Evolutionary conservation across 2,797 vertebrate genomes (phyloP), one percentile per base, ranked within the genome.

Genomic region (Galago senegalensis): DNA sequence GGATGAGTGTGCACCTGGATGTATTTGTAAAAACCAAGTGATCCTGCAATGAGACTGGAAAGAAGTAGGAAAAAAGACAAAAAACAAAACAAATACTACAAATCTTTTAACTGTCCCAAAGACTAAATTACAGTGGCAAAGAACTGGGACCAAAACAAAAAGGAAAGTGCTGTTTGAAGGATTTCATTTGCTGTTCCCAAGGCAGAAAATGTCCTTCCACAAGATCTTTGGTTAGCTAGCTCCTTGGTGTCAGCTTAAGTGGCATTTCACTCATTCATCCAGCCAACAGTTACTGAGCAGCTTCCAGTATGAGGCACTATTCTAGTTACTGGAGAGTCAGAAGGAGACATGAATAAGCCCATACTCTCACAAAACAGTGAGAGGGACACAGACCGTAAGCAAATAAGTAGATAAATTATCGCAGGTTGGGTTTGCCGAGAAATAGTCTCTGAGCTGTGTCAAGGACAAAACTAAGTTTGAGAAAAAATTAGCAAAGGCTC

Each of bases 111-210:
- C 18, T 92, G 4, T 63, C 29, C 27, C 21, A 29, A 93, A 92
- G 67, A 76, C n/a, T 87, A 92, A 70, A 80, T 92, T 96, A 92
- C 2, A 61, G 7, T 76, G 81, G 13, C 61, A 84, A 95, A 87
- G 60, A 96, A 63, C 49, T 81, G 67, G 82, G 37, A 77, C 13
- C 9, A 60, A 65, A 93, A 43, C 25, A 60, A 23, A 65, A 96
- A 93, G 58, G 23, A 61, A 96, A 83, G 73, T 73, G 21, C n/a
- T 56, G 60, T 69, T 85, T 95, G 29, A 10, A 16, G 58, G 90
- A 73, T 81, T 93, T 86, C 72, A 60, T 76, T 93, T 95, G 40
- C 49, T 92, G 5, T 76, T 97, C 20, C n/a, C 20, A 87, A 60
- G 9, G 69, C n/a, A 31, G 58, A 79, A 88, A 89, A 84, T 83